phyloP scores from a whole-genome alignment of 1,140 invertebrate genomes.

The Zaprionus davidi region DNA sequence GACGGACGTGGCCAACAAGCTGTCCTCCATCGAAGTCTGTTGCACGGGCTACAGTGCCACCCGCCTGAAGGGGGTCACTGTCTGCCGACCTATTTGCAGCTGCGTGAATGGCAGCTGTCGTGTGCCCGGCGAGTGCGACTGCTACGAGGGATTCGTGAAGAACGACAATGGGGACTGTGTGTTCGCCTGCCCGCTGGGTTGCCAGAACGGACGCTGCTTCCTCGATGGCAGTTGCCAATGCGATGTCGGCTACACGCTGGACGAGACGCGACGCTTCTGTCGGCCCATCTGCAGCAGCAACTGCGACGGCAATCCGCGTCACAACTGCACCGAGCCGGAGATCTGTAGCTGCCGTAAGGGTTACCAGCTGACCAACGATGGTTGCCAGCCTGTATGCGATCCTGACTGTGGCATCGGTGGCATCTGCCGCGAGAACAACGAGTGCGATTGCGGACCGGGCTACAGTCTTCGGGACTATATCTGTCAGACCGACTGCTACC shows the following conservation, averaged over 20 bases:
- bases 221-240: constrained; percentile 86
- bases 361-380: constrained; percentile 67
- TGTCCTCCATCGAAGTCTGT: constrained; percentile 82
- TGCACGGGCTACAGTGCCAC: constrained; percentile 86
- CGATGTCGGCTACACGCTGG: constrained; percentile 87
- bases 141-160: constrained; percentile 85
- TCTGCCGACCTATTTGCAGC: constrained; percentile 86
- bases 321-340: constrained; percentile 81
- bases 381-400: constrained; percentile 71
- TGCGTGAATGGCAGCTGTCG: constrained; percentile 86
- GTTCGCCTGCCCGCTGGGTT: constrained; percentile 74
- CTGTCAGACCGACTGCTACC: constrained; percentile 77
- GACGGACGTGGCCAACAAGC: constrained; percentile 54
- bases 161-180: constrained; percentile 80
- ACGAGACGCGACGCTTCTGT: constrained; percentile 84
- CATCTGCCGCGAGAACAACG: constrained; percentile 64
- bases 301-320: constrained; percentile 72
- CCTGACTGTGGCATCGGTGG: constrained; percentile 79
- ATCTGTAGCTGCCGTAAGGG: constrained; percentile 74
- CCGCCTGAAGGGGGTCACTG: constrained; percentile 71
- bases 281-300: constrained; percentile 83
- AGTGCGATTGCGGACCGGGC: constrained; percentile 68
- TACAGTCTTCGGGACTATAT: constrained; percentile 66
- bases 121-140: constrained; percentile 86
- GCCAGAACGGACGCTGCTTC: constrained; percentile 85